Base-by-base conservation (phyloP, 1,140 invertebrate species). In the Wasmannia auropunctata region DNA sequence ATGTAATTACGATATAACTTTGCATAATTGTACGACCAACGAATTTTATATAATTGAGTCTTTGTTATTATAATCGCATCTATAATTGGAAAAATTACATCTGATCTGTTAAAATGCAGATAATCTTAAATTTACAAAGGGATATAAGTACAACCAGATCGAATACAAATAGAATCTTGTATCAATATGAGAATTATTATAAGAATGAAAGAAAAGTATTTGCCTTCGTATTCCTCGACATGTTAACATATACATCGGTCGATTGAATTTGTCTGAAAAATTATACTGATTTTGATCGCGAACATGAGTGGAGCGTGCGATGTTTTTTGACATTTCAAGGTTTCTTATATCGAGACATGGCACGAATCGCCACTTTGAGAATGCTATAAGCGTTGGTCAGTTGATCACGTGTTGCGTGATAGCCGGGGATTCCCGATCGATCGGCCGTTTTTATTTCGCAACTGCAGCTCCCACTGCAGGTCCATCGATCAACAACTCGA, bases 341-440 rank as follows among this genome's bases (percentile, higher is more conserved):
- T 40, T 69, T 11, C 31, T 69, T 40, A 69, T n/a, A 40, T 43
- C 8, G 22, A 40, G 37, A 69, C 56, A 80, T 62, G 25, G 37
- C 56, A 46, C n/a, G 3, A 54, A 40, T 67, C 31, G 22, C 22
- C 62, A 67, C 31, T 79, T 51, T 49, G 43, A 80, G 58, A 62
- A 62, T 8, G 40, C 10, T 22, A 40, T 28, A 60, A 60, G 22
- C 37, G 28, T 14, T 54, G 25, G 56, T 43, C 74, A 37, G 60
- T 51, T 22, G 46, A 62, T 84, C 87, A 90, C 87, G 90, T 91
- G 88, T 93, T 87, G 90, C 89, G 90, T 91, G 91, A 92, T 92
- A 86, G 70, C 56, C 31, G 51, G 72, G 87, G 87, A 92, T 90
- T 91, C 65, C 67, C 62, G 87, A 92, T 93, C 91, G 88, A 92